Evolutionary conservation across 2,797 vertebrate genomes (phyloP), one percentile per base, ranked within the genome.

Genomic region (Bovichtus diacanthus): DNA sequence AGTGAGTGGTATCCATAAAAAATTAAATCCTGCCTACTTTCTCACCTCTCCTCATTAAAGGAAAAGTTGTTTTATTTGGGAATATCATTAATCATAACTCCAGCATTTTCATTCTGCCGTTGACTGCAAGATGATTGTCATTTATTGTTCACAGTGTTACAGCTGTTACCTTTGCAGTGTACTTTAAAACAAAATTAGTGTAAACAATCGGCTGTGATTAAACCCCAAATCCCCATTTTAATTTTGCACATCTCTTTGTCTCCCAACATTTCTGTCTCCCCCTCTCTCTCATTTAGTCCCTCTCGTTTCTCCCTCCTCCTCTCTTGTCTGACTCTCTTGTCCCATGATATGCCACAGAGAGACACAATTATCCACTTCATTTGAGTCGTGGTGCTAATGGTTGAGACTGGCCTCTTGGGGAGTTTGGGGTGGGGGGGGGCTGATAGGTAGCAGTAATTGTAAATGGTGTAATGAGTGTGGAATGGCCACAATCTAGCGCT

Each of bases 361-460:
- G 93, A 94, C 93, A 93, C 94, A 95, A 95, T 96, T 95, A 95
- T 95, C 95, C 95, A 95, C 95, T 96, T 95, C 94, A 95, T 96
- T 95, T 95, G 94, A 95, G 94, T 95, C 89, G 87, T 87, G 86
- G 90, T 91, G 93, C 94, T 95, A 96, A 96, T 95, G 94, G 94
- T 89, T 81, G 89, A 89, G 91, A 93, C 90, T 76, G 90, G 93
- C 92, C 93, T 94, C 93, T 94, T 81, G 89, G 91, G 92, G 85
- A 85, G 79, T 81, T 79, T 81, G 72, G 70, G 70, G 36, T 59
- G 36, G 34, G 44, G 53, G 60, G 74, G 74, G 54, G 76, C 15
- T 76, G 87, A 94, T 94, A 93, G 94, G 94, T 94, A 93, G 90
- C 92, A 89, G 92, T 95, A 95, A 95, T 96, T 95, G 94, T 95